Evolutionary conservation across 1,140 invertebrate species (phyloP).

Genomic region (Drosophila arawakana): DNA sequence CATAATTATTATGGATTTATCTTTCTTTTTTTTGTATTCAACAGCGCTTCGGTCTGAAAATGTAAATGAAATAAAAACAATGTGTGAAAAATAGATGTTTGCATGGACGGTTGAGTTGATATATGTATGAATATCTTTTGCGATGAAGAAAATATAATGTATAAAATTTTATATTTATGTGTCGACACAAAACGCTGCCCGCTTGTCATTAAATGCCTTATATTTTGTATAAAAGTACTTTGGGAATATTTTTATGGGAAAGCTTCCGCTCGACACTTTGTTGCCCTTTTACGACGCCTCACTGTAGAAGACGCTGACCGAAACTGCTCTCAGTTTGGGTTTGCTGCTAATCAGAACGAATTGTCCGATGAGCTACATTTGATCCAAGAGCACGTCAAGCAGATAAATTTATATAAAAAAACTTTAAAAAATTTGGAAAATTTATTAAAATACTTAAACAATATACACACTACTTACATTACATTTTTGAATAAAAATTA

Average conservation of each 20-base stretch:
- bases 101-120: not conserved
- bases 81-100: conserved; percentile 12
- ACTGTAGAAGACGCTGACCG: not conserved
- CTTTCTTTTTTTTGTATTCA: conserved; percentile 34
- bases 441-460: no score
- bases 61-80: conserved; percentile 74
- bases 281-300: conserved; percentile 27
- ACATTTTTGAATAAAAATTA: no score
- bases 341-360: conserved; percentile 13
- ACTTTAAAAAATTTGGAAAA: no score
- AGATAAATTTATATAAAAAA: not conserved
- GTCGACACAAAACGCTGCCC: conserved; percentile 37
- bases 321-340: not conserved
- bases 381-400: not conserved
- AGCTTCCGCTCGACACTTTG: conserved; percentile 44
- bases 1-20: conserved; percentile 53
- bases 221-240: conserved; percentile 57
- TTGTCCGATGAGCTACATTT: conserved; percentile 12
- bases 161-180: conserved; percentile 49
- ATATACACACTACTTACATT: no score
- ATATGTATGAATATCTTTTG: not conserved
- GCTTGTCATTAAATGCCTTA: conserved; percentile 38
- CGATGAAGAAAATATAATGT: conserved; percentile 25
- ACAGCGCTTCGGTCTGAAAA: conserved; percentile 32
- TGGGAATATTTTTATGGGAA: conserved; percentile 39